phyloP scores from a whole-genome alignment of 1,140 invertebrate genomes.

The Drosophila pachea region DNA sequence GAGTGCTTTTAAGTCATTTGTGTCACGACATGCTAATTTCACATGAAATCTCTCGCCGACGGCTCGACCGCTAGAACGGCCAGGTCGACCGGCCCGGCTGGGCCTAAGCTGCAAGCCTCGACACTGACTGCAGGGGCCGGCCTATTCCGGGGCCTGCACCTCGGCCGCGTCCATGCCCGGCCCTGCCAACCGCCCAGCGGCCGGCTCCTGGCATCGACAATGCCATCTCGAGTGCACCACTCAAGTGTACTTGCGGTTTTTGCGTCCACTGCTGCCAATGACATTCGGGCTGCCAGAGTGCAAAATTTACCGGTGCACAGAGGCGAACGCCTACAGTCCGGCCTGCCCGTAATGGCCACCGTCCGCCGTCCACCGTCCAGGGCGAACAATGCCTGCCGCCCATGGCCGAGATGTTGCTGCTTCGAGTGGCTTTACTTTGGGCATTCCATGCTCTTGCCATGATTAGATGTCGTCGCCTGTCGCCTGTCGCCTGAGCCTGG shows the following conservation, averaged over 20 bases:
- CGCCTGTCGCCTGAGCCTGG: slow-evolving; percentile 23
- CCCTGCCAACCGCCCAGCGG: not conserved
- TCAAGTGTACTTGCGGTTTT: slow-evolving; percentile 78
- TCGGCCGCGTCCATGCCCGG: slow-evolving; percentile 50
- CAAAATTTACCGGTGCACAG: slow-evolving; percentile 72
- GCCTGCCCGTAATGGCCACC: slow-evolving; percentile 18
- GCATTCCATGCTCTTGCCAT: slow-evolving; percentile 57
- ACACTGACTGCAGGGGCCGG: slow-evolving; percentile 39
- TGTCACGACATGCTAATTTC: slow-evolving; percentile 78
- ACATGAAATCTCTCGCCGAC: slow-evolving; percentile 75
- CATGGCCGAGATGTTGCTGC: slow-evolving; percentile 35
- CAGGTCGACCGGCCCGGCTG: slow-evolving; percentile 58
- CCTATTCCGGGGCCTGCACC: slow-evolving; percentile 40
- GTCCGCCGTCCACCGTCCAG: slow-evolving; percentile 33
- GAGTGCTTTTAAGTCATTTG: slow-evolving; percentile 78
- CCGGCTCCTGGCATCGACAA: slow-evolving; percentile 37
- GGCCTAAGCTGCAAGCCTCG: slow-evolving; percentile 63
- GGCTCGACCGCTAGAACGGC: slow-evolving; percentile 56
- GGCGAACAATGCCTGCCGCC: slow-evolving; percentile 64
- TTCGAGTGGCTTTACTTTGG: slow-evolving; percentile 73
- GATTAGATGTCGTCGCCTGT: slow-evolving; percentile 67
- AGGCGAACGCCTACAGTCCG: slow-evolving; percentile 28
- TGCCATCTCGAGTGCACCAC: slow-evolving; percentile 75
- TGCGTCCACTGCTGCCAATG: slow-evolving; percentile 75
- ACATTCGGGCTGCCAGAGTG: slow-evolving; percentile 76